phyloP scores from a whole-genome alignment of 2,797 vertebrate species.

The Muscicapa comitata region DNA sequence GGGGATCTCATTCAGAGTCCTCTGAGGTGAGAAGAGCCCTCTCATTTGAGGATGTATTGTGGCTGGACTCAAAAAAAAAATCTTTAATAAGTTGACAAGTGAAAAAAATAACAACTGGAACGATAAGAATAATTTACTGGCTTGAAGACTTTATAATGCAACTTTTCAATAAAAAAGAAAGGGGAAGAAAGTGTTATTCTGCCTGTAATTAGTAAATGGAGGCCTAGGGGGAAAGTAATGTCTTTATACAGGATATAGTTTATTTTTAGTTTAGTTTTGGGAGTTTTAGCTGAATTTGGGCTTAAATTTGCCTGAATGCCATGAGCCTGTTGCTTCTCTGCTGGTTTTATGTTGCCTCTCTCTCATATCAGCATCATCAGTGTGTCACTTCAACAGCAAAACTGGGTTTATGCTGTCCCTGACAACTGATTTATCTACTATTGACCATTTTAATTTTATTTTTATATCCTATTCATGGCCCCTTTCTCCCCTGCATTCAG shows the following conservation, averaged over 20 bases:
- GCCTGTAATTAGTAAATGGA: background rate
- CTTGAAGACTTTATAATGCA: background rate
- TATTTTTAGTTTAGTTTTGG: background rate
- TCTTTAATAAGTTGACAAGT: background rate
- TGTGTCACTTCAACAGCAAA: background rate
- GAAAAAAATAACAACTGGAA: background rate
- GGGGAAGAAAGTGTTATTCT: background rate
- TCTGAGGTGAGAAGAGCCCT: background rate
- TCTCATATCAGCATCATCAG: background rate
- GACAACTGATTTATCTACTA: background rate
- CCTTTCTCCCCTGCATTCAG: background rate
- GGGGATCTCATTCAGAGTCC: background rate
- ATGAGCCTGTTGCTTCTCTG: background rate
- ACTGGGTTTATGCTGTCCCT: background rate
- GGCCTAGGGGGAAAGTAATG: background rate
- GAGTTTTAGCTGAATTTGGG: background rate
- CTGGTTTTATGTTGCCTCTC: background rate
- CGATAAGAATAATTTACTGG: rapidly evolving
- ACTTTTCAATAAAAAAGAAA: background rate
- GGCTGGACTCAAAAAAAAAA: background rate
- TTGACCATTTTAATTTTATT: background rate
- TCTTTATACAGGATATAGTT: background rate
- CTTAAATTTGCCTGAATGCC: background rate
- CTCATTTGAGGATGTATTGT: background rate
- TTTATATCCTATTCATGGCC: background rate